A percentile compares a stretch with the other conserved stretches of the same genome.
Evolutionary conservation across 2,113 vertebrate species (phyloP).

Genomic region (Rhinolophus sinicus): DNA sequence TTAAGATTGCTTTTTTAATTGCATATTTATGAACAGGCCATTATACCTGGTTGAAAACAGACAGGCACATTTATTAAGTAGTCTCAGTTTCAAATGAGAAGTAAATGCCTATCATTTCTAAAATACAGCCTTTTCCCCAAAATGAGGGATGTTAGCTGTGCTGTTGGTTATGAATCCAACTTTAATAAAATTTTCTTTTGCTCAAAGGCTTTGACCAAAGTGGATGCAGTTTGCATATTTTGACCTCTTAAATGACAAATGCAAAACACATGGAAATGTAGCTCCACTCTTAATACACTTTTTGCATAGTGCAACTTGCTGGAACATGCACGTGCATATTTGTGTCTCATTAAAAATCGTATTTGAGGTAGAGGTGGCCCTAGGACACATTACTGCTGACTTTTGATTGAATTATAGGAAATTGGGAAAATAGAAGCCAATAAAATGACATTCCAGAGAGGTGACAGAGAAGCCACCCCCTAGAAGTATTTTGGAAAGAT

Average conservation of each 20-base stretch:
- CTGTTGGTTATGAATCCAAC: background rate
- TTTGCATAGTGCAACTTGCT: background rate
- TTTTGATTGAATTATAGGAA: slow-evolving; percentile 36
- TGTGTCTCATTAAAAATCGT: background rate
- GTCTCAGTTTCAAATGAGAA: slow-evolving; percentile 10
- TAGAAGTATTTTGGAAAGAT: background rate
- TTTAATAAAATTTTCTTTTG: slow-evolving; percentile 32
- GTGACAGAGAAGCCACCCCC: background rate
- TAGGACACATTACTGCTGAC: background rate
- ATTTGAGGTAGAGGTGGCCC: background rate
- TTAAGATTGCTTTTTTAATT: slow-evolving; percentile 59
- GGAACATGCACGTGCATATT: background rate
- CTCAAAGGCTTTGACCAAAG: background rate
- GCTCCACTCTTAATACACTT: background rate
- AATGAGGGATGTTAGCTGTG: background rate
- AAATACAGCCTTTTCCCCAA: background rate
- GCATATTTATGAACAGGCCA: background rate
- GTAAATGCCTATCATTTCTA: background rate
- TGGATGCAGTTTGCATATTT: slow-evolving; percentile 44
- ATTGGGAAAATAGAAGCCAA: background rate
- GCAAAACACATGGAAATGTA: slow-evolving; percentile 58
- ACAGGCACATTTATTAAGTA: background rate
- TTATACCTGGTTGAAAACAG: slow-evolving; percentile 14
- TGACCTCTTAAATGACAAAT: slow-evolving; percentile 48
- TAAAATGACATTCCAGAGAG: background rate